Evolutionary conservation across 2,113 vertebrate species (phyloP), one percentile per base, ranked within the genome.

Genomic region (Phyllostomus discolor): DNA sequence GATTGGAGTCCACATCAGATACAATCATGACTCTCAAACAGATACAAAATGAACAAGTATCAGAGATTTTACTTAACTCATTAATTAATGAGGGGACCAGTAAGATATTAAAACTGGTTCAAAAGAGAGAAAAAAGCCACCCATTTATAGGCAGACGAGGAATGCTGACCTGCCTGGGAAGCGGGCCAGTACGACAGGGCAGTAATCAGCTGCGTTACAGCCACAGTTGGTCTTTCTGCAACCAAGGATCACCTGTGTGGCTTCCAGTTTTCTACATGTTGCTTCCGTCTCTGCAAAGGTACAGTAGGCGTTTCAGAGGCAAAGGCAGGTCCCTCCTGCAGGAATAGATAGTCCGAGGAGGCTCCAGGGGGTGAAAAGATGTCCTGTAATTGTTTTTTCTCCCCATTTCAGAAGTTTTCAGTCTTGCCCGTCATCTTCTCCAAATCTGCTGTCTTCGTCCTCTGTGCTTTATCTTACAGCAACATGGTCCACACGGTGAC

Each of bases 31-130:
- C 16, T 86, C 43, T 67, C 5, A 66, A 10, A 79, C 17, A 76
- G 31, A 72, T 87, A 43, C 5, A 78, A 87, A 86, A 57, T 50
- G 69, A 87, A 50, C 20, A 35, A 10, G 6, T 46, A 57, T 83
- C 59, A 73, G 24, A 95, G n/a, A 67, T 91, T 93, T 93, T 75
- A 57, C 81, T 67, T 95, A 86, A 64, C 24, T 85, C 10, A 81
- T n/a, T 66, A 81, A 80, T 41, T 64, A 81, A 38, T 90, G 69
- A 48, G 24, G 41, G 20, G 75, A 84, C 64, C 64, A 85, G 35
- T 54, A 84, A 96, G 85, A 88, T 85, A 76, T 2, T 78, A 62
- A 89, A 88, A 91, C 11, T n/a, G 17, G 26, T 67, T 85, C n/a
- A 75, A 50, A 52, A 96, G 70, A 87, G 75, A 75, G 75, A 67